Evolutionary conservation across 2,797 vertebrate species (phyloP).

Genomic region (Eulemur rubriventer): DNA sequence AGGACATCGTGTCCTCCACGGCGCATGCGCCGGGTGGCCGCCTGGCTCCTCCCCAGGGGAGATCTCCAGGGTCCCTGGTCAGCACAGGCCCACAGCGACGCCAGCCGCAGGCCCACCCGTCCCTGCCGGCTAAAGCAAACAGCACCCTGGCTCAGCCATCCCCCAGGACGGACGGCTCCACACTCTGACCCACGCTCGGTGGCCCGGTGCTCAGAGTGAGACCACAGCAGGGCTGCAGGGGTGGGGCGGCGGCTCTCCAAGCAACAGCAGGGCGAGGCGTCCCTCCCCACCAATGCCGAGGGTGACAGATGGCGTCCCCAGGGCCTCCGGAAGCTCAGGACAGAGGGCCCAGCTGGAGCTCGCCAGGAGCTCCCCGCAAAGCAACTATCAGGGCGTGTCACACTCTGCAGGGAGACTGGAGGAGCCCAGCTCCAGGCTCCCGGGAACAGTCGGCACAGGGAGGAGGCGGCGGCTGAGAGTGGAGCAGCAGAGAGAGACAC

Average conservation of each 20-base stretch:
- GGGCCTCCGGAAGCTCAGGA: neutral
- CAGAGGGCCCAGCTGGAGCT: slow-evolving; percentile 10
- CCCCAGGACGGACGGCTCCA: neutral
- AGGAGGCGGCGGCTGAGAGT: rapidly evolving
- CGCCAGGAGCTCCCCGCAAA: neutral
- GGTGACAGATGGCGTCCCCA: neutral
- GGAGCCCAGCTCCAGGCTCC: neutral
- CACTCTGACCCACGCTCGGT: neutral
- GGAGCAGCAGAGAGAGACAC: neutral
- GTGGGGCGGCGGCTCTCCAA: neutral
- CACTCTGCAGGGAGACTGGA: neutral
- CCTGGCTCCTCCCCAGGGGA: neutral
- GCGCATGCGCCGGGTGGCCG: rapidly evolving
- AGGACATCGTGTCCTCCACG: rapidly evolving
- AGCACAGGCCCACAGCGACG: neutral
- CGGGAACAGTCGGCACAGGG: neutral
- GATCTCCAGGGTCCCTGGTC: neutral
- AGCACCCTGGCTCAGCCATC: neutral
- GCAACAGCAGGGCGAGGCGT: neutral
- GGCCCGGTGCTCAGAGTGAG: neutral
- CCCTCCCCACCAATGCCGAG: neutral
- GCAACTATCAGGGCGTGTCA: rapidly evolving
- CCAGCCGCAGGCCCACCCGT: neutral
- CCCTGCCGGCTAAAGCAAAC: neutral
- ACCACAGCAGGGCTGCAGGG: rapidly evolving